Conservation (phyloP, 2,888 invertebrate genomes). For the Pachydiplax longipennis region DNA sequence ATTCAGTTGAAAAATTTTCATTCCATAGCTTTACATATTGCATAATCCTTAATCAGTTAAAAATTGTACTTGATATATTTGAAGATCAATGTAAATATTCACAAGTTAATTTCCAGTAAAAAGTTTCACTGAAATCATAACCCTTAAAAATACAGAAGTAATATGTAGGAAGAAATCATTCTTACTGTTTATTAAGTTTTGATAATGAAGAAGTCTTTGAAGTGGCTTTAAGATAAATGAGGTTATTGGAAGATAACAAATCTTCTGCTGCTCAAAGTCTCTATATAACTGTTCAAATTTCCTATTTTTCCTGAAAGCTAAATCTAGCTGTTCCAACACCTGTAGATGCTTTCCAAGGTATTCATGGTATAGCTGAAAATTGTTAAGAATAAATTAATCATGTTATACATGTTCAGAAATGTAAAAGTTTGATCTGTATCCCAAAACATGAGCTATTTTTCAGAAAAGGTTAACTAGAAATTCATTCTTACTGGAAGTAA, state of each 20-base stretch:
- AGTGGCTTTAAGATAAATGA: slow-evolving; percentile 83
- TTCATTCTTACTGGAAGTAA: slow-evolving; percentile 63
- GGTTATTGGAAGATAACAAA: slow-evolving; percentile 85
- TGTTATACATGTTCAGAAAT: neutral
- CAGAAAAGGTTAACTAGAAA: neutral
- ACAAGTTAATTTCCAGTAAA: too few species aligned
- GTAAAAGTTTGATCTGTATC: neutral
- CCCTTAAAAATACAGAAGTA: neutral
- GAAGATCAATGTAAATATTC: too few species aligned
- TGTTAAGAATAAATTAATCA: slow-evolving; percentile 5
- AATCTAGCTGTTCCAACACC: slow-evolving; percentile 81
- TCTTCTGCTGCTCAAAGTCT: slow-evolving; percentile 82
- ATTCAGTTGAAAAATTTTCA: too few species aligned
- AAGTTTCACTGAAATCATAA: neutral
- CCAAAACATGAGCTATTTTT: too few species aligned
- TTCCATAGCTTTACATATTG: too few species aligned
- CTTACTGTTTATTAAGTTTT: slow-evolving; percentile 77
- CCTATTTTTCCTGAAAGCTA: slow-evolving; percentile 73
- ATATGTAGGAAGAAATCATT: neutral
- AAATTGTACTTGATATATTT: neutral
- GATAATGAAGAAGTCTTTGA: slow-evolving; percentile 86
- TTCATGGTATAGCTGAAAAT: slow-evolving; percentile 70
- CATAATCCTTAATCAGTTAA: neutral
- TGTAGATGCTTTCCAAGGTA: slow-evolving; percentile 77
- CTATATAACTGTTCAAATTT: slow-evolving; percentile 75